Evolutionary conservation across 64 coral and sea anemone species (phyloP).

Genomic region (Actinia equina): DNA sequence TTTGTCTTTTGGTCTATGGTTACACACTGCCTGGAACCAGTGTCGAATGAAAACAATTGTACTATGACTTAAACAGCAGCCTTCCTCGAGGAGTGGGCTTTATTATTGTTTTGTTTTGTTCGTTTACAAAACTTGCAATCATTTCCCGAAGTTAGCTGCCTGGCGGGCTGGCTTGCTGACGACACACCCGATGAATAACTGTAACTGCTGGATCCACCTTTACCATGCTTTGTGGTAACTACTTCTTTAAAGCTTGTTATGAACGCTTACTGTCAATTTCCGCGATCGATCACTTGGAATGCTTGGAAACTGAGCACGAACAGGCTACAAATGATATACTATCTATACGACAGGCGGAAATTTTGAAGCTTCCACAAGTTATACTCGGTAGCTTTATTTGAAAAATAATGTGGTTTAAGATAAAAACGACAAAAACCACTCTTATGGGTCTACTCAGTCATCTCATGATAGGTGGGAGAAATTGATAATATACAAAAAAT

Average conservation of each 20-base stretch:
- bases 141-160: neutral
- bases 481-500: too few relatives aligned
- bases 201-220: neutral
- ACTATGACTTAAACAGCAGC: neutral
- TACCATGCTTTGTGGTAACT: neutral
- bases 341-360: too few relatives aligned
- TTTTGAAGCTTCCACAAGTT: too few relatives aligned
- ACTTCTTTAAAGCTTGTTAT: neutral
- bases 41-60: neutral
- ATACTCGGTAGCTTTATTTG: too few relatives aligned
- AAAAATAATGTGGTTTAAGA: neutral
- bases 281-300: neutral
- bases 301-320: too few relatives aligned
- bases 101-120: neutral
- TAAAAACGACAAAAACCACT: neutral
- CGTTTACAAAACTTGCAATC: neutral
- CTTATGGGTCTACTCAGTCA: neutral
- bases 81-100: neutral
- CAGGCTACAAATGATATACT: too few relatives aligned
- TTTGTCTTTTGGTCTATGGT: too few relatives aligned
- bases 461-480: neutral
- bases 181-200: too few relatives aligned
- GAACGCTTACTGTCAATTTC: neutral
- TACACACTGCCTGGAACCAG: too few relatives aligned
- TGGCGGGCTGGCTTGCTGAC: neutral